These are phyloP conservation scores for Philereme vetulata DNA, from an alignment of 2,888 invertebrate genomes.

Conservation along the genomic window DNA sequence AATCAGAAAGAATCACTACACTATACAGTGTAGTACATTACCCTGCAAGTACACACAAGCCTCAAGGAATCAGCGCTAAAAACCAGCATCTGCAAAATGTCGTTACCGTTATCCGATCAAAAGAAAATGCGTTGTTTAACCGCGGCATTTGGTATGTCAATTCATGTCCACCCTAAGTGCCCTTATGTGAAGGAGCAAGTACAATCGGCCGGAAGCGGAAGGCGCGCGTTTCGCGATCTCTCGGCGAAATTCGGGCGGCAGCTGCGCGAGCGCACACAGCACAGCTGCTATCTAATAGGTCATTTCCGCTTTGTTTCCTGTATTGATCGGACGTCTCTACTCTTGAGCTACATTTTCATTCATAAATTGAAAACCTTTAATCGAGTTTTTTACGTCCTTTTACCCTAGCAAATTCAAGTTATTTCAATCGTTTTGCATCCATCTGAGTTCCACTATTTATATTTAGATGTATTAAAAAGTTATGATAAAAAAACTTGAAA, in stretches of 20 bases:
- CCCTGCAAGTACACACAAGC: neutral
- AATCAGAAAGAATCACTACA: neutral
- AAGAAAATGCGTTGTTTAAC: slow-evolving; percentile 38
- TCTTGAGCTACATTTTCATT: slow-evolving; percentile 7
- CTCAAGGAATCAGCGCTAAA: slow-evolving; percentile 11
- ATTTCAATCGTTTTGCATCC: slow-evolving; percentile 23
- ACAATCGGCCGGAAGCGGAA: slow-evolving; percentile 82
- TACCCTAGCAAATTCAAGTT: slow-evolving; percentile 5
- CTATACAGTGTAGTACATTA: neutral
- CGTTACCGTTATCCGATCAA: slow-evolving; percentile 33
- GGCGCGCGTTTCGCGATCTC: slow-evolving; percentile 81
- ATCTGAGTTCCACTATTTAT: slow-evolving; percentile 45
- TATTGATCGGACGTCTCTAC: slow-evolving; percentile 42
- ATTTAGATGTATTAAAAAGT: slow-evolving; percentile 48
- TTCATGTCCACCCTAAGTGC: slow-evolving; percentile 66
- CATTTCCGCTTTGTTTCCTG: slow-evolving; percentile 71
- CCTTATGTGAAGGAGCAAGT: slow-evolving; percentile 49
- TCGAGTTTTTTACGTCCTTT: neutral
- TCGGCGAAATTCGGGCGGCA: slow-evolving; percentile 77
- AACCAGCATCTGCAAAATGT: slow-evolving; percentile 38
- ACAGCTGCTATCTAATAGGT: slow-evolving; percentile 72
- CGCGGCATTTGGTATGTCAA: slow-evolving; percentile 56
- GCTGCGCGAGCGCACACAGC: slow-evolving; percentile 70
- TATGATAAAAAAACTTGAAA: slow-evolving; percentile 34
- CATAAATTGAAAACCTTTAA: slow-evolving; percentile 1